A percentile compares a stretch with the other conserved stretches of the same genome.
Conservation (phyloP, 30 jellyfish, hydroid and myxozoan genomes). For the Cassiopea andromeda region DNA sequence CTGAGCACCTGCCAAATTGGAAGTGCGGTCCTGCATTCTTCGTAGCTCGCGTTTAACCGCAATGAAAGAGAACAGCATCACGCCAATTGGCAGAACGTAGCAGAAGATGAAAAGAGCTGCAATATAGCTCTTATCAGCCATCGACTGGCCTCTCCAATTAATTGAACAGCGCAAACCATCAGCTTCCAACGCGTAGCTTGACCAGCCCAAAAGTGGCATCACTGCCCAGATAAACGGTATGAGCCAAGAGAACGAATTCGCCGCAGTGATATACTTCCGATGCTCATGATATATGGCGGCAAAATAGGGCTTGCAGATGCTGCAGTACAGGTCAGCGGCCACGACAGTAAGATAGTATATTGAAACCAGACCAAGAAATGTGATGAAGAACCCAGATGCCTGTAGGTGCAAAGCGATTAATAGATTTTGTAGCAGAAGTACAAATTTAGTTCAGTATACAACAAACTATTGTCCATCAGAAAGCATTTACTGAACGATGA, state of each 20-base stretch:
- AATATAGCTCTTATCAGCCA: conserved; percentile 45
- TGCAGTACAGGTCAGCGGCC: conserved; percentile 58
- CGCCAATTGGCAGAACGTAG: conserved; percentile 56
- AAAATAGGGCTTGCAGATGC: conserved; percentile 69
- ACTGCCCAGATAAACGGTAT: conserved; percentile 69
- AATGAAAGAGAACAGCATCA: conserved; percentile 54
- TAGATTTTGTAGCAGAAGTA: too few species aligned
- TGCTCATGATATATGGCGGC: conserved; percentile 40
- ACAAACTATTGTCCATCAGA: too few species aligned
- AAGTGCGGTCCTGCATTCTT: conserved; percentile 52
- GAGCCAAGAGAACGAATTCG: conserved; percentile 60
- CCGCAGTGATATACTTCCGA: background rate
- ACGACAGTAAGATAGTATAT: conserved; percentile 55
- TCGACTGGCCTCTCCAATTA: conserved; percentile 62
- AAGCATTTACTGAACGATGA: background rate
- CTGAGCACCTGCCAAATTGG: conserved; percentile 32
- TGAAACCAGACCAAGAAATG: conserved; percentile 78
- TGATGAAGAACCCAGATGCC: conserved; percentile 78
- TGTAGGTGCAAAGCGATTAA: background rate
- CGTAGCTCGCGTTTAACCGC: conserved; percentile 61
- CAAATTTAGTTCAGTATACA: too few species aligned
- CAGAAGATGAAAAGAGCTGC: conserved; percentile 50
- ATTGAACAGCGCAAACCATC: conserved; percentile 73
- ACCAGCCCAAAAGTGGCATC: conserved; percentile 81
- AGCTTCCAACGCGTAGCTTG: conserved; percentile 68